Percentiles rank a stretch among this genome's conserved stretches.
Evolutionary conservation across 37 sponge, comb jelly and placozoan genomes (phyloP).

Genomic region (Halisarca cf. caerulea): DNA sequence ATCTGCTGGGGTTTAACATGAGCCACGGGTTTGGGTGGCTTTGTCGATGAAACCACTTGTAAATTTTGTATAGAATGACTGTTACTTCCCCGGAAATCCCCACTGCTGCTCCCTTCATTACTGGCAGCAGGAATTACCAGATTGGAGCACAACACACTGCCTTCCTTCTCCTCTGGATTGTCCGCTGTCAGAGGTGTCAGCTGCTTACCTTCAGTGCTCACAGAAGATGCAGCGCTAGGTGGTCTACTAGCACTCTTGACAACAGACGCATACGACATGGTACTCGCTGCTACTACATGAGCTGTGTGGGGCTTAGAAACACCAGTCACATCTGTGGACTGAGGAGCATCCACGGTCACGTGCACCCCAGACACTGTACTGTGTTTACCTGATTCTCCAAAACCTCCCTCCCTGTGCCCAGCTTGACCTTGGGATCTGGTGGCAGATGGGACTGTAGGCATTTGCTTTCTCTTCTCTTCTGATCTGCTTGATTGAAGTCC

Average conservation of each 20-base stretch:
- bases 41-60: not conserved
- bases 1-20: slow-evolving; percentile 22
- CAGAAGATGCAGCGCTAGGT: slow-evolving; percentile 3
- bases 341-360: not conserved
- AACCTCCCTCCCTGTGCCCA: slow-evolving; percentile 10
- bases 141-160: too few relatives aligned
- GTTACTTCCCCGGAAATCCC: too few relatives aligned
- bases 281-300: not conserved
- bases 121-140: too few relatives aligned
- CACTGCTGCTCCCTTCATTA: too few relatives aligned
- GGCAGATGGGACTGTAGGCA: too few relatives aligned
- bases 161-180: not conserved
- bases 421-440: not conserved
- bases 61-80: too few relatives aligned
- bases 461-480: too few relatives aligned
- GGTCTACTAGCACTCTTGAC: slow-evolving; percentile 4
- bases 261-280: not conserved
- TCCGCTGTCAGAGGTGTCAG: not conserved
- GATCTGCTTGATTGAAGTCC: too few relatives aligned
- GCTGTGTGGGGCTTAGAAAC: not conserved
- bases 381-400: not conserved
- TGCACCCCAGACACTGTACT: not conserved
- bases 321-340: too few relatives aligned
- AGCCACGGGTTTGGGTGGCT: slow-evolving; percentile 10
- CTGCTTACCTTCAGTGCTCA: not conserved